phyloP scores from a whole-genome alignment of 35 echinoderm and acorn worm species.

The Patiria miniata region DNA sequence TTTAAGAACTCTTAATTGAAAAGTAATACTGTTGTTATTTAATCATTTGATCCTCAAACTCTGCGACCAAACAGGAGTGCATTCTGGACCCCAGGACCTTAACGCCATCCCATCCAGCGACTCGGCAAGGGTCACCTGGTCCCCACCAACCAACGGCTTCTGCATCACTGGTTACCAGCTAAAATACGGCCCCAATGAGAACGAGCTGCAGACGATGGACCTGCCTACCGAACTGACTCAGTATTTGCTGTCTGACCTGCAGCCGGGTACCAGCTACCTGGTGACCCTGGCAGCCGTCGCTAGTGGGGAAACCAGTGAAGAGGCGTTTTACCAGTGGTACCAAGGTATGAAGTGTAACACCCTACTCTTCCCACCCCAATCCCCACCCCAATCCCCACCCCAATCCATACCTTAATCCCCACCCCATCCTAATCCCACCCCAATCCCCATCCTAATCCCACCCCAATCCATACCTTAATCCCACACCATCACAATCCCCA shows the following conservation, averaged over 20 bases:
- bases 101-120: neutral
- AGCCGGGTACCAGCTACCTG: neutral
- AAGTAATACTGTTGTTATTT: neutral
- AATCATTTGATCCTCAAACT: neutral
- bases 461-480: too few species aligned
- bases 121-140: neutral
- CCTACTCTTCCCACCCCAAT: too few species aligned
- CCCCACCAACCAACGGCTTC: neutral
- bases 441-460: too few species aligned
- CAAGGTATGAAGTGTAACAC: slow-evolving; percentile 1
- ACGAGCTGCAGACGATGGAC: neutral
- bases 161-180: slow-evolving; percentile 18
- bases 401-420: too few species aligned
- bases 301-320: neutral
- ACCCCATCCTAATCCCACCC: too few species aligned
- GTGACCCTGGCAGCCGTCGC: neutral
- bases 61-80: neutral
- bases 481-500: too few species aligned
- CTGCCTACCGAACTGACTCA: neutral
- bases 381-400: too few species aligned
- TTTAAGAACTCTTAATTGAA: neutral
- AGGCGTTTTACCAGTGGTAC: neutral
- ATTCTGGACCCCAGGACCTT: neutral
- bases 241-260: neutral
- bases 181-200: slow-evolving; percentile 14